phyloP scores from a whole-genome alignment of 2,113 vertebrate genomes.

The Todiramphus chloris region DNA sequence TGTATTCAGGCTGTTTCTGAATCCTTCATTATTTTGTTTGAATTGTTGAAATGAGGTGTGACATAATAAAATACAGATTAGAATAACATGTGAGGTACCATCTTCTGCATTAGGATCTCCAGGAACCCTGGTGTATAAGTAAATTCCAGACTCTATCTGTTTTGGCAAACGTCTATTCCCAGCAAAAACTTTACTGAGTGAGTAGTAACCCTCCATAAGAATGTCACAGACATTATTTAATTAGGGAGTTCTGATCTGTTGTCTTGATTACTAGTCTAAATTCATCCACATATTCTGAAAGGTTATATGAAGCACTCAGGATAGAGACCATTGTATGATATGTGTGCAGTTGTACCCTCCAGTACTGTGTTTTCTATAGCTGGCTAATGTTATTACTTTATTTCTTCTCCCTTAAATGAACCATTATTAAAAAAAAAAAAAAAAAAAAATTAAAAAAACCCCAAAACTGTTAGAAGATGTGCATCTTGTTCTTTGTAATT shows the following conservation, averaged over 20 bases:
- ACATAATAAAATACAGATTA: neutral
- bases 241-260: neutral
- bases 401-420: neutral
- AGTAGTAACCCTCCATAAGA: neutral
- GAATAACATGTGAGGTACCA: neutral
- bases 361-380: neutral
- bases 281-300: neutral
- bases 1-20: neutral
- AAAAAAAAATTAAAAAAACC: neutral
- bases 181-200: neutral
- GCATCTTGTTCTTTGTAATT: neutral
- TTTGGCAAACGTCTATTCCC: neutral
- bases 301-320: neutral
- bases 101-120: neutral
- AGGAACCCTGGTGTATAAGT: neutral
- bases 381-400: neutral
- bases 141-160: neutral
- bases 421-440: neutral
- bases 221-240: neutral
- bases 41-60: neutral
- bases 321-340: neutral
- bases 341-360: neutral
- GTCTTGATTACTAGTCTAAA: neutral
- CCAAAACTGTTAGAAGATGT: neutral
- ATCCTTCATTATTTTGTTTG: neutral